phyloP scores from a whole-genome alignment of 2,113 vertebrate species.

The Nannospalax galili region DNA sequence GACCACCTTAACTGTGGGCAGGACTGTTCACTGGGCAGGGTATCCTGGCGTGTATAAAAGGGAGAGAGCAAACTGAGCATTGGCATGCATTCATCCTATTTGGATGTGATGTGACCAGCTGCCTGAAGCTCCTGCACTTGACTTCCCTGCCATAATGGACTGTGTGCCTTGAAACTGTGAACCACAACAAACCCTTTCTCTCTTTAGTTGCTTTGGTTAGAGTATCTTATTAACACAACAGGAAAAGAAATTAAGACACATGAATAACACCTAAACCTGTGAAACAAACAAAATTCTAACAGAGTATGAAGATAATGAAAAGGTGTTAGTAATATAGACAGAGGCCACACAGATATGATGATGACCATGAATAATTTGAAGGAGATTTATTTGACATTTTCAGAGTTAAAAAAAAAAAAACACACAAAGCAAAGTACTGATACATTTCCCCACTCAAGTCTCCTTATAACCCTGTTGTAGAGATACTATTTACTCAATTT shows the following conservation, averaged over 20 bases:
- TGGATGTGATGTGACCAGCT: background rate
- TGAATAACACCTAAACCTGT: slow-evolving; percentile 22
- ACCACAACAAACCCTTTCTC: background rate
- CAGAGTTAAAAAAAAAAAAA: background rate
- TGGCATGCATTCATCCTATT: background rate
- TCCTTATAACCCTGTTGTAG: background rate
- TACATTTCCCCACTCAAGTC: background rate
- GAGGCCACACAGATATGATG: background rate
- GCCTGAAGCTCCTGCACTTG: background rate
- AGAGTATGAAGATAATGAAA: background rate
- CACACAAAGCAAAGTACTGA: background rate
- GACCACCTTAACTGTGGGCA: background rate
- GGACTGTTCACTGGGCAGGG: background rate
- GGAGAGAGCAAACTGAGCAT: background rate
- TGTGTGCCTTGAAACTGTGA: background rate
- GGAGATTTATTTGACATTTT: slow-evolving; percentile 4
- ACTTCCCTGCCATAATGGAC: background rate
- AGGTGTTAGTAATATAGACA: background rate
- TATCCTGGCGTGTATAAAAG: background rate
- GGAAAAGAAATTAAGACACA: background rate
- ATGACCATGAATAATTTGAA: background rate
- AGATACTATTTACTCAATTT: slow-evolving; percentile 5
- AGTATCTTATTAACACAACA: background rate
- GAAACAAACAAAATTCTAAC: background rate
- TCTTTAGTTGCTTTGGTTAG: background rate